Percentiles rank a stretch among this genome's conserved stretches.
Evolutionary conservation across 2,797 vertebrate species (phyloP).

Genomic region (Halcyon chelicuti): DNA sequence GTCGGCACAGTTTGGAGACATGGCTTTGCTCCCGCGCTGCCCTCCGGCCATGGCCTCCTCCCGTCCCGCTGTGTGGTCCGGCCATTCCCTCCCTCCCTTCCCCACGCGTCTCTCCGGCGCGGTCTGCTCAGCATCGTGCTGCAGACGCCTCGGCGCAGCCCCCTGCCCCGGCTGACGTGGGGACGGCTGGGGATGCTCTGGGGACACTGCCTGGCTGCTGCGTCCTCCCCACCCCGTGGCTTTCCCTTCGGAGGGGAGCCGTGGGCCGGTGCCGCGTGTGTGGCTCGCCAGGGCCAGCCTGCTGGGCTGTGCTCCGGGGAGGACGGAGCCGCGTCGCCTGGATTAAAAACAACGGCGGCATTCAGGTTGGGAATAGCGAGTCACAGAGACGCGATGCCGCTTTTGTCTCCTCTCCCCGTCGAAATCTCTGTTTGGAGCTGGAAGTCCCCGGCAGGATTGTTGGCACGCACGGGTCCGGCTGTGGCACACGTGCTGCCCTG

Average conservation of each 20-base stretch:
- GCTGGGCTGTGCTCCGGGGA: background rate
- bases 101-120: too few species aligned
- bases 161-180: background rate
- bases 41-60: background rate
- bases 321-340: accelerated
- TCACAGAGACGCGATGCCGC: background rate
- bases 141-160: background rate
- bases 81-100: background rate
- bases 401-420: background rate
- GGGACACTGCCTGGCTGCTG: background rate
- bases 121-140: background rate
- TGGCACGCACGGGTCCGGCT: accelerated
- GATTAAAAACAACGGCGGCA: background rate
- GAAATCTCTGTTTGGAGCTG: background rate
- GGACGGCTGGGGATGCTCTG: background rate
- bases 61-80: constrained; percentile 39
- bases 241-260: background rate
- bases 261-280: background rate
- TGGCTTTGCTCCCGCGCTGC: background rate
- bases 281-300: background rate
- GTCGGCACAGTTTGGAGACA: background rate
- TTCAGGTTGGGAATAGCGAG: background rate
- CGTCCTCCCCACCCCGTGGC: background rate
- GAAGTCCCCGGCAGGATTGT: background rate
- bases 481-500: background rate